Evolutionary conservation across 2,113 vertebrate genomes (phyloP).

Genomic region (Trichechus manatus): DNA sequence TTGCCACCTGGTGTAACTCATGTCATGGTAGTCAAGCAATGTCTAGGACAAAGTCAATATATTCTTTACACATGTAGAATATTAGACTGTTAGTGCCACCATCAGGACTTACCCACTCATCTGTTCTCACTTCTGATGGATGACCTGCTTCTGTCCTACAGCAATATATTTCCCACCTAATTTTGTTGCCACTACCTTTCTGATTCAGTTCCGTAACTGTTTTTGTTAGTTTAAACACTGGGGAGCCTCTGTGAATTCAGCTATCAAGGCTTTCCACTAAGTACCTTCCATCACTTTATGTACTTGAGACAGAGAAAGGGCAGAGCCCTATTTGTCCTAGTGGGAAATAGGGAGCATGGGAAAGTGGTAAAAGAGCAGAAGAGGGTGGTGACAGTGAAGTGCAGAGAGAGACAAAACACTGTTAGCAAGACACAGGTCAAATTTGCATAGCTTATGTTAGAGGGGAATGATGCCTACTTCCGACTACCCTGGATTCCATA

Average conservation of each 20-base stretch:
- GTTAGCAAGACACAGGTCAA: neutral
- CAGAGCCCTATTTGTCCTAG: neutral
- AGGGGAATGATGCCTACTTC: neutral
- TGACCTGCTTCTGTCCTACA: neutral
- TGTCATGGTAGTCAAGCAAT: neutral
- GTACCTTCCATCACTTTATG: neutral
- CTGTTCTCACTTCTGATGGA: neutral
- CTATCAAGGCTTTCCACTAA: neutral
- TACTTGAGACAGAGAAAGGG: neutral
- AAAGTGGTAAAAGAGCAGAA: neutral
- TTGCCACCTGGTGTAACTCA: neutral
- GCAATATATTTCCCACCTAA: neutral
- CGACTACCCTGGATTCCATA: neutral
- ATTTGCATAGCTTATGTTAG: neutral
- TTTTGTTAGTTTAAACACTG: neutral
- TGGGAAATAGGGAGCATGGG: neutral
- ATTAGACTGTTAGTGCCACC: neutral
- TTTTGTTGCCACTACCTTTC: neutral
- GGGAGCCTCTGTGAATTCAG: neutral
- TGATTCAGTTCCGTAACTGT: neutral
- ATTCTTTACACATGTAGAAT: neutral
- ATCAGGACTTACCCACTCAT: neutral
- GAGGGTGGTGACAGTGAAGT: neutral
- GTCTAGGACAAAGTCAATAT: neutral
- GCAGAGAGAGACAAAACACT: neutral